Evolutionary conservation across 2,888 invertebrate species (phyloP).

Genomic region (Tipula vernalis): DNA sequence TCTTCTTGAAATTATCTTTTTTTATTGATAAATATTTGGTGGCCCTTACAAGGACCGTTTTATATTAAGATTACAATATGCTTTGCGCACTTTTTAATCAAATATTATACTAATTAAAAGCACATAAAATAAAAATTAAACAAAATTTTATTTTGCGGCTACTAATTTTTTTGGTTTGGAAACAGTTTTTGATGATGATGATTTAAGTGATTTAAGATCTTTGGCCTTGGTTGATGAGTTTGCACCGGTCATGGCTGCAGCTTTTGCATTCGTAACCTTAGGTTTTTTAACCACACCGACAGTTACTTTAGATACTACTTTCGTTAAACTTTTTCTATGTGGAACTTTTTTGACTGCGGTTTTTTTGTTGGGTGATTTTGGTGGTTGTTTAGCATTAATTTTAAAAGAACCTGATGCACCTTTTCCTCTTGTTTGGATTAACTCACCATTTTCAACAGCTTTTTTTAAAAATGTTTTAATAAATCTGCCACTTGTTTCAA

Average conservation of each 20-base stretch:
- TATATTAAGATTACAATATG: not conserved
- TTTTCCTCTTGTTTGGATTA: slow-evolving; percentile 23
- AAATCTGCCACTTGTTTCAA: slow-evolving; percentile 42
- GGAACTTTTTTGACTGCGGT: not conserved
- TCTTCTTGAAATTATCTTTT: not conserved
- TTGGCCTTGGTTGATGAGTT: not conserved
- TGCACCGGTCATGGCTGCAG: not conserved
- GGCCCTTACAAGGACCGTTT: not conserved
- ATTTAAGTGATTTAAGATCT: not conserved
- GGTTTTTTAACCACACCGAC: not conserved
- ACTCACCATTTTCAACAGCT: slow-evolving; percentile 40
- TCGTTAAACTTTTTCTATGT: not conserved
- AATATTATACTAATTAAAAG: too few species aligned
- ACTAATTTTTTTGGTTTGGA: not conserved
- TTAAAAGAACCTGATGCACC: slow-evolving; percentile 19
- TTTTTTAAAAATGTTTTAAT: slow-evolving; percentile 46
- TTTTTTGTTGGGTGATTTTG: not conserved
- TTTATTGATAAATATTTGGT: not conserved
- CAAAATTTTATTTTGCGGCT: not conserved
- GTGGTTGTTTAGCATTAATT: not conserved
- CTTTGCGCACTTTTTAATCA: not conserved
- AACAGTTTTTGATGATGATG: not conserved
- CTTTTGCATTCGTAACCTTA: not conserved
- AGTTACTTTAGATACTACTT: not conserved
- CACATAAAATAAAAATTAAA: not conserved